Percentiles rank a stretch among this genome's conserved stretches.
These are phyloP conservation scores for Reticulitermes speratus DNA, from an alignment of 1,140 invertebrate genomes.

Conservation along the genomic window DNA sequence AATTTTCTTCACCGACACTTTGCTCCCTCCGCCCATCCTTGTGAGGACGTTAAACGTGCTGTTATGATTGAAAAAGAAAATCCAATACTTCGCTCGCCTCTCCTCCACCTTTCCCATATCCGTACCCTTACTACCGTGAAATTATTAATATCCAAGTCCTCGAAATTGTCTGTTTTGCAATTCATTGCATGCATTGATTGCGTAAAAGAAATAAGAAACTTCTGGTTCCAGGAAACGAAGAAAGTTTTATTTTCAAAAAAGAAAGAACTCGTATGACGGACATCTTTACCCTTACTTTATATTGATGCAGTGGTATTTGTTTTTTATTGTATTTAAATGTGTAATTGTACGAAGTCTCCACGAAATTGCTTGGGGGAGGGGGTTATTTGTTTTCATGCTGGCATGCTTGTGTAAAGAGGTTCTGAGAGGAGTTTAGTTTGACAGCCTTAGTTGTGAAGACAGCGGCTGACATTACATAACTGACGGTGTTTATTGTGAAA, in stretches of 20 bases:
- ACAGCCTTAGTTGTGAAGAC: no score
- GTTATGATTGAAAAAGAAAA: conserved; percentile 17
- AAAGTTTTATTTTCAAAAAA: not conserved
- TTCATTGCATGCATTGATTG: conserved; percentile 16
- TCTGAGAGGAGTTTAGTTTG: no score
- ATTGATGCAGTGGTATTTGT: no score
- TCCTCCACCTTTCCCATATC: conserved; percentile 17
- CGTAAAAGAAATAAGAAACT: not conserved
- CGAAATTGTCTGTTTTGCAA: conserved; percentile 10
- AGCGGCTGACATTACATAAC: no score
- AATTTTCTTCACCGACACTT: not conserved
- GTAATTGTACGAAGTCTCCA: no score
- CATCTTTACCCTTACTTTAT: no score
- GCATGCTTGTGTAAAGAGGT: no score
- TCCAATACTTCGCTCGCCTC: not conserved
- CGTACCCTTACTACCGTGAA: not conserved
- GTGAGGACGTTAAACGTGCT: conserved; percentile 14
- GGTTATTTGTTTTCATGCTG: no score
- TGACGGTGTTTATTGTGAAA: no score
- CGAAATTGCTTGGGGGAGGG: no score
- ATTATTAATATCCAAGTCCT: not conserved
- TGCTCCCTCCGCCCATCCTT: no score
- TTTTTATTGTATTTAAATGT: no score
- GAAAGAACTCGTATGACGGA: not conserved
- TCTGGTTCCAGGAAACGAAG: not conserved